phyloP scores from a whole-genome alignment of 2,888 invertebrate genomes.

The Tachina grossa region DNA sequence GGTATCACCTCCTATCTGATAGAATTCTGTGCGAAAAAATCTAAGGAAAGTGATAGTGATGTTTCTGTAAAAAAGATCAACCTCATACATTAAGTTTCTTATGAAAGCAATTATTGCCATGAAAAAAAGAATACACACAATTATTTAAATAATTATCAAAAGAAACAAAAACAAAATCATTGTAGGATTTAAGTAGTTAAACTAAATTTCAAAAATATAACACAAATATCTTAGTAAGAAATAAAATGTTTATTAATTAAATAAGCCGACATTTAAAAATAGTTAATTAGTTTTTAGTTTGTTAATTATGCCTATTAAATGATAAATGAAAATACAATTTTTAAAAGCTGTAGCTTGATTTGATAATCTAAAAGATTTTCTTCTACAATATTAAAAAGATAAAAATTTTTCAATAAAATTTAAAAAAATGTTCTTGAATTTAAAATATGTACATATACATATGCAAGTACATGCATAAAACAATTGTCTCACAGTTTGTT shows the following conservation, averaged over 20 bases:
- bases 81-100: constrained; percentile 78
- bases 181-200: constrained; percentile 31
- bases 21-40: constrained; percentile 80
- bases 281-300: constrained; percentile 66
- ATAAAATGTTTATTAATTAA: constrained; percentile 35
- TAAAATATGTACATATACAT: no score
- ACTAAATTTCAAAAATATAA: constrained; percentile 13
- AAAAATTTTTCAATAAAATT: no score
- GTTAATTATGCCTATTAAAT: constrained; percentile 35
- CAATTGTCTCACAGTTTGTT: no score
- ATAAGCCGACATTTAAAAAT: constrained; percentile 37
- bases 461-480: no score
- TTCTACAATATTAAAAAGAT: no score
- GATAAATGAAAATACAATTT: not conserved
- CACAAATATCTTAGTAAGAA: constrained; percentile 37
- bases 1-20: constrained; percentile 84
- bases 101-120: constrained; percentile 10
- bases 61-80: constrained; percentile 77
- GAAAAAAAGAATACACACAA: constrained; percentile 31
- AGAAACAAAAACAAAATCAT: not conserved
- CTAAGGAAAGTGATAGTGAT: constrained; percentile 82
- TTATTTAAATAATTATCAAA: constrained; percentile 26
- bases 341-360: not conserved
- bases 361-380: not conserved
- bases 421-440: no score